Percentiles rank a stretch among this genome's conserved stretches.
Evolutionary conservation across 1,140 invertebrate species (phyloP).

Genomic region (Leptinotarsa undecemlineata): DNA sequence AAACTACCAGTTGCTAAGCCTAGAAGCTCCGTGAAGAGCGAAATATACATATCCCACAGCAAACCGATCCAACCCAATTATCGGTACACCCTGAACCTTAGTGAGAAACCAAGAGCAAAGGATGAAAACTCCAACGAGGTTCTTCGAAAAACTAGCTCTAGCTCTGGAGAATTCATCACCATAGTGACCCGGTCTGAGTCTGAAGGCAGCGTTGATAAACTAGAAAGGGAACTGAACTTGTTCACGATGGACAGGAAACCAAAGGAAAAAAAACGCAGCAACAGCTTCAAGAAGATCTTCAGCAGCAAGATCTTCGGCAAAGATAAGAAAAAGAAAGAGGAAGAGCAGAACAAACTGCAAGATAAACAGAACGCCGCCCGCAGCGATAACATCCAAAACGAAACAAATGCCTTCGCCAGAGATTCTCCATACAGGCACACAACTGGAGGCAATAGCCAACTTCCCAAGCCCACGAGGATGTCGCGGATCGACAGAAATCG

Average conservation of each 20-base stretch:
- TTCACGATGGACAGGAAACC: conserved; percentile 47
- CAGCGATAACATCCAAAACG: conserved; percentile 49
- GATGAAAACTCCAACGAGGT: conserved; percentile 41
- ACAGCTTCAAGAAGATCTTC: conserved; percentile 49
- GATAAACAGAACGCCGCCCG: conserved; percentile 39
- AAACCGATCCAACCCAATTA: conserved; percentile 15
- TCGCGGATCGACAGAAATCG: conserved; percentile 27
- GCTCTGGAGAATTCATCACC: conserved; percentile 40
- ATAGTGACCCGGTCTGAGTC: conserved; percentile 43
- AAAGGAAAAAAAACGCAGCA: conserved; percentile 49
- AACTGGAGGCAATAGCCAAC: conserved; percentile 18
- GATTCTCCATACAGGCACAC: conserved; percentile 45
- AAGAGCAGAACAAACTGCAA: conserved; percentile 34
- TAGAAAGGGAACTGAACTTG: conserved; percentile 43
- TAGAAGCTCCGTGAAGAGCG: conserved; percentile 30
- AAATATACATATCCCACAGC: conserved; percentile 26
- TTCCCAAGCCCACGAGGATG: conserved; percentile 8
- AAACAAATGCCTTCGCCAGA: conserved; percentile 44
- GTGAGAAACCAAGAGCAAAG: conserved; percentile 32
- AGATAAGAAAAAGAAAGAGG: conserved; percentile 51
- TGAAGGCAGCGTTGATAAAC: conserved; percentile 47
- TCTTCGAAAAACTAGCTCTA: conserved; percentile 27
- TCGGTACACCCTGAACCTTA: conserved; percentile 29
- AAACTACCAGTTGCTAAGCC: conserved; percentile 28
- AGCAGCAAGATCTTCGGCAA: conserved; percentile 41